Evolutionary conservation across 2,888 invertebrate species (phyloP).

Genomic region (Notodonta dromedarius): DNA sequence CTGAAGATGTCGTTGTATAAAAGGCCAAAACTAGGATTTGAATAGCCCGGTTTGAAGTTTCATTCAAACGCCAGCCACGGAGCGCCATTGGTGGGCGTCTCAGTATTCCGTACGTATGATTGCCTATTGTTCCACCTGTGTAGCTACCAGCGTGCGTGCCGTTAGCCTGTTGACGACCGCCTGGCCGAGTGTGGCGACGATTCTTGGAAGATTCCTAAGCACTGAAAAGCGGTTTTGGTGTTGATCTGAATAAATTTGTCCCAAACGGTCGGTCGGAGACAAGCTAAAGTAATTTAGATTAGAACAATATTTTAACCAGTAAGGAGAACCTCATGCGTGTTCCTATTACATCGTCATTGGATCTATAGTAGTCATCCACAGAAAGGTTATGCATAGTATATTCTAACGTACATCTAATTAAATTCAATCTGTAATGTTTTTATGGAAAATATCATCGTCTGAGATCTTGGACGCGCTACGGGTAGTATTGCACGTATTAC

Average conservation of each 20-base stretch:
- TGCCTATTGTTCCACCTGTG: conserved; percentile 1
- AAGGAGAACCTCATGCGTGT: too few relatives aligned
- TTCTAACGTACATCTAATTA: too few relatives aligned
- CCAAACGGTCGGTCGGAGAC: too few relatives aligned
- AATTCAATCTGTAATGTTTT: too few relatives aligned
- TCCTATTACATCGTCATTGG: too few relatives aligned
- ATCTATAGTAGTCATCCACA: too few relatives aligned
- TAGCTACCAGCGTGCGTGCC: conserved; percentile 2
- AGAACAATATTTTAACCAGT: too few relatives aligned
- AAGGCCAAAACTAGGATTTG: too few relatives aligned
- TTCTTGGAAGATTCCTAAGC: conserved; percentile 2
- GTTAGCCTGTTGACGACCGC: not conserved
- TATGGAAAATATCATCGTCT: too few relatives aligned
- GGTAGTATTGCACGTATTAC: not conserved
- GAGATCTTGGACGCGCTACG: not conserved
- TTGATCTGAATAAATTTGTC: too few relatives aligned
- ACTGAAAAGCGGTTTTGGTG: not conserved
- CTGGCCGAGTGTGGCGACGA: not conserved
- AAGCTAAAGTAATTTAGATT: too few relatives aligned
- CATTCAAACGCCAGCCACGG: not conserved
- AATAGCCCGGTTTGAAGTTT: not conserved
- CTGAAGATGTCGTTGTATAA: not conserved
- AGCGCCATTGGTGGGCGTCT: conserved; percentile 1
- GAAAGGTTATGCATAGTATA: too few relatives aligned
- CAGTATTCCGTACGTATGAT: not conserved